These are phyloP conservation scores for Pristionchus japonicus DNA, from an alignment of 2,888 invertebrate species.

Conservation along the genomic window DNA sequence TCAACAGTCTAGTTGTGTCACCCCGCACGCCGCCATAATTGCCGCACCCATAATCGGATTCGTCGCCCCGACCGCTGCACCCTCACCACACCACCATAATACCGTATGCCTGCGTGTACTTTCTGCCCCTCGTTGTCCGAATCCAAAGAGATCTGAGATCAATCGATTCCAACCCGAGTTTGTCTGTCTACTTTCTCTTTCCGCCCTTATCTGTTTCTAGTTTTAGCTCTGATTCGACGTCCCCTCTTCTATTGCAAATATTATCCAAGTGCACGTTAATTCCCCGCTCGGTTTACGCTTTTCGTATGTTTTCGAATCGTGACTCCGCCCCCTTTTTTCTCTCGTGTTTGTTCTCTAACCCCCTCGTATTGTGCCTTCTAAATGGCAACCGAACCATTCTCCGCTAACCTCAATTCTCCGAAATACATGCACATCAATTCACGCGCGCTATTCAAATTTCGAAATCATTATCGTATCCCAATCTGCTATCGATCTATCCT, in stretches of 20 bases:
- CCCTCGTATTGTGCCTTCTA: background rate
- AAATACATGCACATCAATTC: constrained; percentile 29
- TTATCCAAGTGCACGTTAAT: background rate
- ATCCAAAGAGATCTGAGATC: constrained; percentile 44
- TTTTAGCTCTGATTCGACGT: background rate
- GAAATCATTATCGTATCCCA: background rate
- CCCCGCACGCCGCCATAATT: constrained; percentile 10
- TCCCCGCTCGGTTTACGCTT: background rate
- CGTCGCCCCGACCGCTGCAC: constrained; percentile 2
- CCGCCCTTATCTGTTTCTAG: background rate
- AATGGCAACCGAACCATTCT: constrained; percentile 3
- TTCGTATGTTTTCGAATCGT: constrained; percentile 4
- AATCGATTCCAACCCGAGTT: constrained; percentile 36
- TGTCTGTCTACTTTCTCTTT: background rate
- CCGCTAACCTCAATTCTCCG: background rate
- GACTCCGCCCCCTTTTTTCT: constrained; percentile 7
- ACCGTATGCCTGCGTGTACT: constrained; percentile 18
- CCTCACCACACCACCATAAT: background rate
- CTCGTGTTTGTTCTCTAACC: constrained; percentile 26
- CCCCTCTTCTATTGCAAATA: background rate
- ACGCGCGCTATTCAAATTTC: background rate
- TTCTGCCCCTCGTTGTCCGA: background rate
- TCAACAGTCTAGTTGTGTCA: constrained; percentile 31
- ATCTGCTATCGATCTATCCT: background rate
- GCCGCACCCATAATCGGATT: constrained; percentile 37